Conservation (phyloP, 2,113 vertebrate species). For the Aspidoscelis tigris region DNA sequence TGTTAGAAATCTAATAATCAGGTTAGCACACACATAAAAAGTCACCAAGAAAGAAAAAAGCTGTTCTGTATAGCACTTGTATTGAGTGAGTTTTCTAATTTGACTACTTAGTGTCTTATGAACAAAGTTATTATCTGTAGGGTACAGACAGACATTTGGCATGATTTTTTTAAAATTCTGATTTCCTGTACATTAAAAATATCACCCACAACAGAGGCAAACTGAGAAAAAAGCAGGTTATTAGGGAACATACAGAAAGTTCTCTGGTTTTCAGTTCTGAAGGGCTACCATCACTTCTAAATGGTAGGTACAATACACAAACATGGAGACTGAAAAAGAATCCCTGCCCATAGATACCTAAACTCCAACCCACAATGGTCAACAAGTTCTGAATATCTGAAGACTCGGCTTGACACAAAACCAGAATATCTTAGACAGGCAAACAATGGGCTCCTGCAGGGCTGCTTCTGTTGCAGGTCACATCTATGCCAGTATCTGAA, state of each 20-base stretch:
- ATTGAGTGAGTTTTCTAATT: neutral
- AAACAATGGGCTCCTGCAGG: constrained; percentile 37
- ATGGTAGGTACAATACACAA: neutral
- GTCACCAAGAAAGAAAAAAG: neutral
- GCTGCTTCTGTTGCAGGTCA: constrained; percentile 31
- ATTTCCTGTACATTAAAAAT: constrained; percentile 50
- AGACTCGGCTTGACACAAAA: constrained; percentile 38
- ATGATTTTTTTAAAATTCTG: constrained; percentile 76
- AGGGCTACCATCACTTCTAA: constrained; percentile 22
- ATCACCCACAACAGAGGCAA: constrained; percentile 52
- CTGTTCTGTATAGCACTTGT: neutral
- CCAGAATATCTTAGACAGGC: constrained; percentile 51
- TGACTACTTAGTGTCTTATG: neutral
- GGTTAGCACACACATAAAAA: neutral
- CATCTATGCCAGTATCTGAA: constrained; percentile 6
- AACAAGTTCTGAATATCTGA: constrained; percentile 39
- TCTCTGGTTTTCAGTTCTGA: constrained; percentile 31
- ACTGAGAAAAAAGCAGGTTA: constrained; percentile 43
- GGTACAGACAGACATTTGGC: constrained; percentile 30
- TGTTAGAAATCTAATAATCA: neutral
- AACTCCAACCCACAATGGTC: constrained; percentile 39
- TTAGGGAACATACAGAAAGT: constrained; percentile 29
- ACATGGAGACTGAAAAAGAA: constrained; percentile 35
- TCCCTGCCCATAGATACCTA: constrained; percentile 54
- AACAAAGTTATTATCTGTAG: neutral